Evolutionary conservation across 2,113 vertebrate species (phyloP).

Genomic region (Emydura subglobosa): DNA sequence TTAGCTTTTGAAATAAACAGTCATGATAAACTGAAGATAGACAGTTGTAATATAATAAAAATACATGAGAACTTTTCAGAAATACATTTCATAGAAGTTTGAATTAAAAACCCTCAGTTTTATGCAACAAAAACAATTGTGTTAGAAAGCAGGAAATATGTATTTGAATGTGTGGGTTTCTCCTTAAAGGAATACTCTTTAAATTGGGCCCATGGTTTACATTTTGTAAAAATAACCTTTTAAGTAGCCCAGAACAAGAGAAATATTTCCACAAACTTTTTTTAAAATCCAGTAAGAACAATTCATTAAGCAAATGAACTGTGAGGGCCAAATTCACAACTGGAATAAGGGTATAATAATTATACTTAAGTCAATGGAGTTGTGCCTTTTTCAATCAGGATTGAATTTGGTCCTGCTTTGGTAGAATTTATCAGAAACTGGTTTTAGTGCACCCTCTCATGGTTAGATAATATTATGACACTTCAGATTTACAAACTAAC

Average conservation of each 20-base stretch:
- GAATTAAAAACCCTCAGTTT: background rate
- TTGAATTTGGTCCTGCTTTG: background rate
- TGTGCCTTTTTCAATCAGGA: background rate
- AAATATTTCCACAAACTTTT: background rate
- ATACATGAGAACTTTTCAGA: background rate
- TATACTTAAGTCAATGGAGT: background rate
- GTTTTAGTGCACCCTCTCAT: conserved; percentile 68
- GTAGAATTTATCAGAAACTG: background rate
- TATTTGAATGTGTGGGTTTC: background rate
- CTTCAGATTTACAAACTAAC: fast-evolving
- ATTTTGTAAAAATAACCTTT: background rate
- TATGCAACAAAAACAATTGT: background rate
- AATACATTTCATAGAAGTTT: background rate
- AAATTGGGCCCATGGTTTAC: background rate
- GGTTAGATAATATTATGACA: conserved; percentile 11
- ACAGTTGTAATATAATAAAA: background rate
- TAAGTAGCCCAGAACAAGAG: background rate
- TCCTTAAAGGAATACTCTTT: background rate
- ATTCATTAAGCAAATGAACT: background rate
- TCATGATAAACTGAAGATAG: background rate
- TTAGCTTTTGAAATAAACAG: background rate
- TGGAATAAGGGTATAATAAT: background rate
- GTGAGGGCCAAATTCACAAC: background rate
- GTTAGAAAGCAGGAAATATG: background rate
- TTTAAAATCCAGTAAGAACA: background rate